Evolutionary conservation across 92 coral and sea anemone genomes (phyloP).

Genomic region (Heliopora coerulea): DNA sequence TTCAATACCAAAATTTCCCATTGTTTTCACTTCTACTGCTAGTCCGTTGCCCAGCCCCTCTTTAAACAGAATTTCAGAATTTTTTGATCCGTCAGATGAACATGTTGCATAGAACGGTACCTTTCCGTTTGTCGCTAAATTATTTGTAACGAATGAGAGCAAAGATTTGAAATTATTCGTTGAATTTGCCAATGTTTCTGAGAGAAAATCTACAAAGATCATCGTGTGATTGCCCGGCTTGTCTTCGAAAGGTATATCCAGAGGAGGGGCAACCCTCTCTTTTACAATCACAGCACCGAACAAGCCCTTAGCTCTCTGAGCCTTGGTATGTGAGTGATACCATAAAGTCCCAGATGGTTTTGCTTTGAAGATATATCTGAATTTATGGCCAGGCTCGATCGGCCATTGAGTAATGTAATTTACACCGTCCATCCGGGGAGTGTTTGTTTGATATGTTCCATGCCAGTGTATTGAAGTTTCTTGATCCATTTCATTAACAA

Average conservation of each 20-base stretch:
- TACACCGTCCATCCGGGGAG: slow-evolving; percentile 85
- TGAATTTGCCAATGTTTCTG: slow-evolving; percentile 34
- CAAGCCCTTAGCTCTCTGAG: slow-evolving; percentile 16
- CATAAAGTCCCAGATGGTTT: slow-evolving; percentile 26
- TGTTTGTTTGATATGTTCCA: slow-evolving; percentile 63
- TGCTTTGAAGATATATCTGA: slow-evolving; percentile 31
- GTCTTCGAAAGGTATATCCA: slow-evolving; percentile 49
- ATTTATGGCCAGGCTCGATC: slow-evolving; percentile 46
- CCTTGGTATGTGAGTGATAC: slow-evolving; percentile 23
- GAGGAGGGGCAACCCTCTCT: background rate
- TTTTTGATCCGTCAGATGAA: slow-evolving; percentile 33
- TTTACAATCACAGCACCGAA: slow-evolving; percentile 26
- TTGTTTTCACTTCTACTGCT: slow-evolving; percentile 62
- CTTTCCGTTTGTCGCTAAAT: slow-evolving; percentile 23
- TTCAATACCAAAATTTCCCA: slow-evolving; percentile 41
- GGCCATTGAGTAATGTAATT: slow-evolving; percentile 72
- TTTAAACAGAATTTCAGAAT: slow-evolving; percentile 56
- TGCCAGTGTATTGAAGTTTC: slow-evolving; percentile 83
- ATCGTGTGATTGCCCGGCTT: slow-evolving; percentile 49
- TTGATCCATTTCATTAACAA: slow-evolving; percentile 53
- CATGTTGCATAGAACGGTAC: background rate
- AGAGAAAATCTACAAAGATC: slow-evolving; percentile 38
- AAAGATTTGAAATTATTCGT: slow-evolving; percentile 37
- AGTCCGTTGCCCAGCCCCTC: slow-evolving; percentile 63
- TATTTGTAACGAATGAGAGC: slow-evolving; percentile 34